These are phyloP conservation scores for Pterostichus niger DNA, from an alignment of 2,888 invertebrate species.

Conservation along the genomic window DNA sequence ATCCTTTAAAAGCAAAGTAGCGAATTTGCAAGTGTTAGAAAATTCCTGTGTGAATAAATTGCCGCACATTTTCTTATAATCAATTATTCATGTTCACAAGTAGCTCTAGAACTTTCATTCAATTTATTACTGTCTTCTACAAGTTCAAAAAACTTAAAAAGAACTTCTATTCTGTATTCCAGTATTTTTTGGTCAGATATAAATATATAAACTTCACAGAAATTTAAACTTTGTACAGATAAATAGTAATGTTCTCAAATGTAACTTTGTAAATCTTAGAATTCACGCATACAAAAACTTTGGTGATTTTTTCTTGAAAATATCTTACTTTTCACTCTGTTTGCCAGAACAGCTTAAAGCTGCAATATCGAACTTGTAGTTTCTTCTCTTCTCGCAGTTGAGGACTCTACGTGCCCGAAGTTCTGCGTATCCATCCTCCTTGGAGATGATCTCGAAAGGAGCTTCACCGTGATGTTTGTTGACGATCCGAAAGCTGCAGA, in stretches of 20 bases:
- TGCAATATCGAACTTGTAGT: slow-evolving; percentile 97
- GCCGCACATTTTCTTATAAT: slow-evolving; percentile 20
- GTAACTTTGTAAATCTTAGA: no score
- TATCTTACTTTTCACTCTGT: slow-evolving; percentile 79
- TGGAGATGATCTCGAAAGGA: slow-evolving; percentile 83
- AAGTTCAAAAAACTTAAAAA: slow-evolving; percentile 17
- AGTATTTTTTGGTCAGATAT: slow-evolving; percentile 9
- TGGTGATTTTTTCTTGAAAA: no score
- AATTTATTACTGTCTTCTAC: slow-evolving; percentile 20
- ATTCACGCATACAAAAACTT: no score
- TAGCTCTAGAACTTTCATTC: slow-evolving; percentile 25
- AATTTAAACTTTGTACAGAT: slow-evolving; percentile 11
- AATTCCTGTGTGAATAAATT: slow-evolving; percentile 33
- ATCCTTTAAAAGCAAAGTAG: slow-evolving; percentile 21
- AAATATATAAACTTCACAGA: slow-evolving; percentile 15
- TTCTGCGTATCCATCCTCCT: slow-evolving; percentile 87
- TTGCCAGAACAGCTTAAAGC: slow-evolving; percentile 95
- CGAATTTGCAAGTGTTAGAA: slow-evolving; percentile 21
- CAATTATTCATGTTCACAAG: slow-evolving; percentile 32
- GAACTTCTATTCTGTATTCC: not conserved
- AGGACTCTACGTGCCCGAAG: slow-evolving; percentile 90
- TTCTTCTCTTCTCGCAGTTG: slow-evolving; percentile 95
- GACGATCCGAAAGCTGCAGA: slow-evolving; percentile 93
- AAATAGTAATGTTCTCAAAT: slow-evolving; percentile 21
- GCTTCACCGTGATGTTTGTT: slow-evolving; percentile 96